Base-by-base conservation (phyloP, 2,888 invertebrate species). In the Chirona hameri region DNA sequence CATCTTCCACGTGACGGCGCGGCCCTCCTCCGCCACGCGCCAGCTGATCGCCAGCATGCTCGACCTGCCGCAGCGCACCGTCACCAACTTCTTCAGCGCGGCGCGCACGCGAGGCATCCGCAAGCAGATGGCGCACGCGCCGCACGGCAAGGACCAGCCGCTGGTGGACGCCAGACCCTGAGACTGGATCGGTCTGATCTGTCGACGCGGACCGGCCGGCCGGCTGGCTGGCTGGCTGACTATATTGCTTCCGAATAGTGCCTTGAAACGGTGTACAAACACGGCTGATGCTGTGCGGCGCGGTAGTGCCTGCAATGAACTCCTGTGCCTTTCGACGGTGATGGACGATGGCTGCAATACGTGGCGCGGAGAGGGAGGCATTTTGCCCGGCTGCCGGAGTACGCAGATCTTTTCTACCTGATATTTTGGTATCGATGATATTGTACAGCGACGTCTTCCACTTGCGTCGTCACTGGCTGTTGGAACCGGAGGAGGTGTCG, bases 11-110 rank as follows among this genome's bases (percentile, higher is more conserved):
- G 80, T 80, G 80, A 80, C 80, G 80, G 52, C n/a, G 27, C 27
- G 80, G 29, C 80, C 80, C 27, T 80, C 80, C 52, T 21, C 80
- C 27, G 12, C 80, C 14, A 80, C 52, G 48, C 80, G 80, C 15
- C 80, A 55, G 80, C 80, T 52, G 29, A 80, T 80, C 80, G 52
- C 80, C 52, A 27, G 21, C 52, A 18, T 4, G 29, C 80, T 80
- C 10, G 80, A 48, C 52, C 80, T 80, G 52, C 52, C 80, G 21
- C 27, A 14, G 80, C 48, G 52, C 27, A 80, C 80, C 27, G 52
- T 80, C 52, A 55, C 24, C 52, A 80, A 80, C 80, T 80, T 80
- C 80, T 80, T 80, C 80, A 80, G 80, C 29, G n/a, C 80, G 80
- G 80, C 80, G 27, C 48, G 80, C 27, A 52, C 80, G 27, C 48